phyloP scores from a whole-genome alignment of 2,888 invertebrate species.

The Aleiodes leptofemur region DNA sequence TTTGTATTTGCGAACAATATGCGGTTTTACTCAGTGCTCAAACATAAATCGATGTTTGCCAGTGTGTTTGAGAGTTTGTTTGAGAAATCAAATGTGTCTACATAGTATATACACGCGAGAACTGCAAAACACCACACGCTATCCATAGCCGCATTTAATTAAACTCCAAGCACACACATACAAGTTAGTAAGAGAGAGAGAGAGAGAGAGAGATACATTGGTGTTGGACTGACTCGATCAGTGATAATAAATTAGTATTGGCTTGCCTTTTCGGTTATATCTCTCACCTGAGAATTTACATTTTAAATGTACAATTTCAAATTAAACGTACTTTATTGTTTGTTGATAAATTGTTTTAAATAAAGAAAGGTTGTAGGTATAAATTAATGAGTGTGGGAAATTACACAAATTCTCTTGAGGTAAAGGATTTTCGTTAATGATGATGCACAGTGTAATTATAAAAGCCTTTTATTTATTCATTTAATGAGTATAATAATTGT shows the following conservation, averaged over 20 bases:
- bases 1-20: constrained; percentile 38
- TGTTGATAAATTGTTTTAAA: too few species aligned
- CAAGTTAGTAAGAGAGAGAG: constrained; percentile 25
- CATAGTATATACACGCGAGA: neutral
- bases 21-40: constrained; percentile 37
- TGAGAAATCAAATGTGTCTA: constrained; percentile 16
- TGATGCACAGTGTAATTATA: too few species aligned
- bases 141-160: constrained; percentile 61
- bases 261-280: constrained; percentile 1
- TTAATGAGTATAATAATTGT: too few species aligned
- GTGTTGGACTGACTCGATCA: constrained; percentile 62
- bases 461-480: too few species aligned
- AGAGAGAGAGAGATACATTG: constrained; percentile 59
- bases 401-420: too few species aligned
- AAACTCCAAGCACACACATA: constrained; percentile 52
- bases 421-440: too few species aligned
- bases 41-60: constrained; percentile 31
- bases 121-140: constrained; percentile 16
- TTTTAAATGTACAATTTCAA: constrained; percentile 16
- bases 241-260: constrained; percentile 63
- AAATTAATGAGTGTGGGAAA: too few species aligned
- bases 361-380: too few species aligned
- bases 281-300: constrained; percentile 15
- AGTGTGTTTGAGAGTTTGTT: constrained; percentile 19
- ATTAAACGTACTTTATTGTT: constrained; percentile 9